Evolutionary conservation across 2,888 invertebrate species (phyloP).

Genomic region (Keiferia lycopersicella): DNA sequence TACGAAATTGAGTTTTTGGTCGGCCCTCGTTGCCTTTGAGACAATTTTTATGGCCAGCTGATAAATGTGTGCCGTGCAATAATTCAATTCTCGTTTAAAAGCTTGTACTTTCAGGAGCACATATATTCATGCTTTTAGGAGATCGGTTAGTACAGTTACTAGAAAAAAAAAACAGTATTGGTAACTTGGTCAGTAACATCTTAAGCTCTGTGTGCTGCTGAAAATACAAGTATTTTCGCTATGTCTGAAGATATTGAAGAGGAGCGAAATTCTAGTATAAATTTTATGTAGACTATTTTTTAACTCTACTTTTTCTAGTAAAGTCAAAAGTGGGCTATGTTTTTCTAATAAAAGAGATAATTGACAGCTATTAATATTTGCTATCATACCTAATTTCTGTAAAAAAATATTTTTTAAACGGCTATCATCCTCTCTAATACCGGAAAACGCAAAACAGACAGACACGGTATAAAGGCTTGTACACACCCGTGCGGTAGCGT

Average conservation of each 20-base stretch:
- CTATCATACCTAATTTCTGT: background rate
- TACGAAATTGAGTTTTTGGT: constrained; percentile 76
- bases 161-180: no score
- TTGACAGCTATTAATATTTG: background rate
- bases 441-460: background rate
- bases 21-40: constrained; percentile 68
- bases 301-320: no score
- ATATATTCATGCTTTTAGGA: no score
- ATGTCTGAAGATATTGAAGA: constrained; percentile 1
- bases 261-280: background rate
- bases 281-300: no score
- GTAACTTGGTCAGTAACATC: no score
- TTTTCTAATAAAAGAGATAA: no score
- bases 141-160: no score
- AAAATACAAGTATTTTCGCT: background rate
- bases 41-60: constrained; percentile 71
- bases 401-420: background rate
- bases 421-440: background rate
- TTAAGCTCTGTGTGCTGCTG: no score
- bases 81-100: constrained; percentile 74
- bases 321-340: no score
- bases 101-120: constrained; percentile 42
- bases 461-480: constrained; percentile 43
- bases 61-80: constrained; percentile 75
- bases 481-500: constrained; percentile 49